Percentiles rank a stretch among this genome's conserved stretches.
Conservation (phyloP, 1,140 invertebrate species). For the Danaus plexippus region DNA sequence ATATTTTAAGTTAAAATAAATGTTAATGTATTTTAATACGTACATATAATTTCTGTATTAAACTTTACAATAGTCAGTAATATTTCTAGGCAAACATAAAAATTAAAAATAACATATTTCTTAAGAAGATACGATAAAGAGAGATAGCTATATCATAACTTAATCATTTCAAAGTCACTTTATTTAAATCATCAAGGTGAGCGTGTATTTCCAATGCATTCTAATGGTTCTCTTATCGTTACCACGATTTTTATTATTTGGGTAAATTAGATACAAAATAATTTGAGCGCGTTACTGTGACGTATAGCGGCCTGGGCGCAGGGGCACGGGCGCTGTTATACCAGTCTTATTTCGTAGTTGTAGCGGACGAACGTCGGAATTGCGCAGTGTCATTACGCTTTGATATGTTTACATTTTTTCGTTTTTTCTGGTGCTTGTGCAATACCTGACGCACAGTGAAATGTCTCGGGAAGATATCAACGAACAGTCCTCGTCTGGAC, state of each 20-base stretch:
- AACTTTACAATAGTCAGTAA: too few species aligned
- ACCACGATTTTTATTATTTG: conserved; percentile 18
- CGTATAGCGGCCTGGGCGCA: conserved; percentile 28
- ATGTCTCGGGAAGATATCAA: conserved; percentile 59
- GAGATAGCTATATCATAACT: too few species aligned
- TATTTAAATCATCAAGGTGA: conserved; percentile 15
- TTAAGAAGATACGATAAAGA: too few species aligned
- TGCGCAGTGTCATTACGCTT: conserved; percentile 38
- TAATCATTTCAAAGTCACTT: background rate
- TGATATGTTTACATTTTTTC: conserved; percentile 49
- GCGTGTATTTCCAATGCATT: conserved; percentile 13
- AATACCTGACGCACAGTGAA: conserved; percentile 32
- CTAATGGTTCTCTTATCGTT: conserved; percentile 13
- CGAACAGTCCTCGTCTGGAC: conserved; percentile 43
- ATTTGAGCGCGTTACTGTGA: conserved; percentile 18
- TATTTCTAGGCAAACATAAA: too few species aligned
- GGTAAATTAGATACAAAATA: conserved; percentile 15
- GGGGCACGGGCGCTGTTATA: conserved; percentile 43
- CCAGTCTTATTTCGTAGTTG: conserved; percentile 44
- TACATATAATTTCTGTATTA: too few species aligned
- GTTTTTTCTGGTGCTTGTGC: conserved; percentile 41
- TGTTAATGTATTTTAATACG: too few species aligned
- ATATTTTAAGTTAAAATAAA: too few species aligned
- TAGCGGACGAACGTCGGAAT: conserved; percentile 39
- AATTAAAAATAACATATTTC: too few species aligned